Evolutionary conservation across 2,888 invertebrate species (phyloP).

Genomic region (Drosophila neotestacea): DNA sequence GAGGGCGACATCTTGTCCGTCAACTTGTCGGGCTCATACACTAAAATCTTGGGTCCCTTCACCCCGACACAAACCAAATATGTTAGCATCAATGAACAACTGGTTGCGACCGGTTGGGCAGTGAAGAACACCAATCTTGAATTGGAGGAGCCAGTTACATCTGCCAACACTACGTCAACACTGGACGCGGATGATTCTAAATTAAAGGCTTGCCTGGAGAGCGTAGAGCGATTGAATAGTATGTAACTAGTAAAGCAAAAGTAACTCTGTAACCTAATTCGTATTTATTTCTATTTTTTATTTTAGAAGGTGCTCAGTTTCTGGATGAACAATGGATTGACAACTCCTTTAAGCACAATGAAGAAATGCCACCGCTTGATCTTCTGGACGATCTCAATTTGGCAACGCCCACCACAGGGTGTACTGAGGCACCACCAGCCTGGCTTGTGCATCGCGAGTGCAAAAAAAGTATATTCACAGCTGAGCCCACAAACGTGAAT

Average conservation of each 20-base stretch:
- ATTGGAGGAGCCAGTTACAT: not conserved
- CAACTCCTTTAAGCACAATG: conserved; percentile 4
- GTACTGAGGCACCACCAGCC: conserved; percentile 71
- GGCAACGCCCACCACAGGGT: conserved; percentile 28
- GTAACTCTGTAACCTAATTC: not conserved
- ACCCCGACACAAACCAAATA: conserved; percentile 88
- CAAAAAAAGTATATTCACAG: conserved; percentile 86
- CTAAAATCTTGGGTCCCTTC: conserved; percentile 88
- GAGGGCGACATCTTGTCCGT: conserved; percentile 71
- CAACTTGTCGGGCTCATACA: conserved; percentile 88
- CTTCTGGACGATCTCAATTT: conserved; percentile 45
- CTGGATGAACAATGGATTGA: not conserved
- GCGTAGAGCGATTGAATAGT: conserved; percentile 2
- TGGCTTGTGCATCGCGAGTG: conserved; percentile 88
- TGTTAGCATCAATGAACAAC: conserved; percentile 88
- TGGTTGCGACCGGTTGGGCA: conserved; percentile 79
- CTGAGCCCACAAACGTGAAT: conserved; percentile 88
- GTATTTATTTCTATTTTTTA: not conserved
- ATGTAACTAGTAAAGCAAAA: not conserved
- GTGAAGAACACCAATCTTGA: not conserved
- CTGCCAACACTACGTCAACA: not conserved
- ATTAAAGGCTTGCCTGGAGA: not conserved
- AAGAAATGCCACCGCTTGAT: conserved; percentile 56
- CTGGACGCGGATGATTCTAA: not conserved
- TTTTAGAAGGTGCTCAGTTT: not conserved